Base-by-base conservation (phyloP, 2,113 vertebrate genomes). In the Madoqua kirkii region DNA sequence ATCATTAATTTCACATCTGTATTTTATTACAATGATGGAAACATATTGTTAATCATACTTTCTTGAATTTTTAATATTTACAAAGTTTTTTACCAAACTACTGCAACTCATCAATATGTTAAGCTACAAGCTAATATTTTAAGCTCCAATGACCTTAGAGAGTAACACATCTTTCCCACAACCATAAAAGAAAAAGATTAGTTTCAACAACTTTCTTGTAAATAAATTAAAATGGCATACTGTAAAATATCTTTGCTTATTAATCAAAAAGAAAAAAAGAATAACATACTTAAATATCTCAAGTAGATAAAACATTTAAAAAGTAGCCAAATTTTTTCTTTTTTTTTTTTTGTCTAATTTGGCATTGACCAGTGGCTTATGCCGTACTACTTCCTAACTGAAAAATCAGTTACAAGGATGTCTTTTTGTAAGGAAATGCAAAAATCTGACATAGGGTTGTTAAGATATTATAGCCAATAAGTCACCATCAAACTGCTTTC, bases 181-280 rank as follows among this genome's bases (percentile, higher is more conserved):
- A 36, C 2, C 59, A 87, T 85, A 82, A 87, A 89, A 92, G 74
- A 82, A 82, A 96, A 79, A 59, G 14, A 95, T 91, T 57, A 55
- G 19, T 33, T 81, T 78, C 12, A 31, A 81, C 2, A 91, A 86
- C 27, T 88, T 94, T 89, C 31, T 55, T 96, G 21, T 67, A 82
- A 94, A 90, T 88, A 95, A 95, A 50, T 92, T 71, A 96, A 97
- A 97, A 89, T 64, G 67, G 16, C 45, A 96, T 43, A 87, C 83
- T 87, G 2, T 29, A 87, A 96, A 94, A 7, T 85, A 74, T 29
- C n/a, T 95, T 96, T 95, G 64, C 55, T 84, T 89, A 88, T 89
- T 89, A 86, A 87, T 95, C 48, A 92, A 95, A 88, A 93, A 79
- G 25, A 59, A 48, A 50, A 60, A n/a, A 62, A 83, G 40, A 95